phyloP scores from a whole-genome alignment of 2,797 vertebrate genomes.

The Hybognathus amarus region DNA sequence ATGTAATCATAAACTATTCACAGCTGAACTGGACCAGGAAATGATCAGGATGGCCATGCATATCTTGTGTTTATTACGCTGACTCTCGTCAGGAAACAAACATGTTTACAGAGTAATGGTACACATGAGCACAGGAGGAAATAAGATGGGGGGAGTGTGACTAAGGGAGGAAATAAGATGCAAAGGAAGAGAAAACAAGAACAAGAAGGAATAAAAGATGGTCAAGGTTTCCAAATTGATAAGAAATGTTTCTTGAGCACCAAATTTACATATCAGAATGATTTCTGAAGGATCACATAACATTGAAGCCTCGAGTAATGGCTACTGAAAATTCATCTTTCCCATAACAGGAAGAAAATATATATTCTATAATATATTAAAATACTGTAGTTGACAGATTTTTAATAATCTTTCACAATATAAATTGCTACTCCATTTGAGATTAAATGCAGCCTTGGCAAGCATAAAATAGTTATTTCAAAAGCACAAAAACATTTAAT shows the following conservation, averaged over 20 bases:
- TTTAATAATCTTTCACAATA: neutral
- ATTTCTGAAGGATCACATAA: neutral
- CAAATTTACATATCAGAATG: neutral
- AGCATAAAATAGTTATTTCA: neutral
- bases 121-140: constrained; percentile 41
- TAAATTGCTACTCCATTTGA: neutral
- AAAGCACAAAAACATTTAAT: neutral
- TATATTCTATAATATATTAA: no score
- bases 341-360: no score
- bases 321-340: no score
- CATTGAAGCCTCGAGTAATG: neutral
- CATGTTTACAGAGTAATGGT: constrained; percentile 23
- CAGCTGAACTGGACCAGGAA: constrained; percentile 56
- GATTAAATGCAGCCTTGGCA: neutral
- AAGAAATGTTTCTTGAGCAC: neutral
- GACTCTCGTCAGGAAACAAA: constrained; percentile 49
- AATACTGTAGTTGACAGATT: no score
- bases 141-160: constrained; percentile 39
- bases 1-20: constrained; percentile 53
- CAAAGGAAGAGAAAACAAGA: constrained; percentile 1
- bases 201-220: neutral
- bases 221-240: neutral
- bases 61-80: constrained; percentile 56
- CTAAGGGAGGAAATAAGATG: constrained; percentile 13
- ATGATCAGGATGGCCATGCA: constrained; percentile 54